phyloP scores from a whole-genome alignment of 2,113 vertebrate genomes.

The Fulica atra region DNA sequence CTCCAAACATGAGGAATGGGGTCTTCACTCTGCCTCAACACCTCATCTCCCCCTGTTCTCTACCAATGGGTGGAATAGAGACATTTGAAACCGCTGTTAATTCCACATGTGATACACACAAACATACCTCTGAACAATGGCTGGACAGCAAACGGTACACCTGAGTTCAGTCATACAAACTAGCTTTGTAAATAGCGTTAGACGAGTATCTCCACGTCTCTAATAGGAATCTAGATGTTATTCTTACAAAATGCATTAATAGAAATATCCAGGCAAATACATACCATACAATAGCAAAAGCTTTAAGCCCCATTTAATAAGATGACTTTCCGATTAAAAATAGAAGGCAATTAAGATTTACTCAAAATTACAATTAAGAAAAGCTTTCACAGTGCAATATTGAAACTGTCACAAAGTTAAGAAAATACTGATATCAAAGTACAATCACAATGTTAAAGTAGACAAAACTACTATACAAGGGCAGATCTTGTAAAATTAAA shows the following conservation, averaged over 20 bases:
- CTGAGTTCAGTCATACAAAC: constrained; percentile 75
- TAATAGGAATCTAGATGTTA: constrained; percentile 69
- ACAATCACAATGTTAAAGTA: constrained; percentile 82
- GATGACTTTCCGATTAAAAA: constrained; percentile 76
- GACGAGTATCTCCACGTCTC: constrained; percentile 66
- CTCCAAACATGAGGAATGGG: fast-evolving
- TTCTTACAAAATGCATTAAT: constrained; percentile 79
- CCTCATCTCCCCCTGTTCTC: background rate
- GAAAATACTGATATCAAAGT: constrained; percentile 85
- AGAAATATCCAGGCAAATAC: constrained; percentile 77
- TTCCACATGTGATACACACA: constrained; percentile 36
- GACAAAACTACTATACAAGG: constrained; percentile 81
- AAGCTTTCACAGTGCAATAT: constrained; percentile 79
- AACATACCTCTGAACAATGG: constrained; percentile 43
- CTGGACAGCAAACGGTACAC: constrained; percentile 65
- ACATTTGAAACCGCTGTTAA: background rate
- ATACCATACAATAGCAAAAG: constrained; percentile 76
- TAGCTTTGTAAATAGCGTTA: constrained; percentile 68
- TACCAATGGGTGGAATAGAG: background rate
- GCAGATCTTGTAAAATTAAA: constrained; percentile 74
- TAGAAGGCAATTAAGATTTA: constrained; percentile 84
- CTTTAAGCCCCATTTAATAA: constrained; percentile 77
- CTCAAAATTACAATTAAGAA: constrained; percentile 82
- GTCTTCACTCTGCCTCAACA: background rate
- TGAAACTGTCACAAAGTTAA: constrained; percentile 82